Evolutionary conservation across 2,888 invertebrate genomes (phyloP).

Genomic region (Hypomecis atomaria): DNA sequence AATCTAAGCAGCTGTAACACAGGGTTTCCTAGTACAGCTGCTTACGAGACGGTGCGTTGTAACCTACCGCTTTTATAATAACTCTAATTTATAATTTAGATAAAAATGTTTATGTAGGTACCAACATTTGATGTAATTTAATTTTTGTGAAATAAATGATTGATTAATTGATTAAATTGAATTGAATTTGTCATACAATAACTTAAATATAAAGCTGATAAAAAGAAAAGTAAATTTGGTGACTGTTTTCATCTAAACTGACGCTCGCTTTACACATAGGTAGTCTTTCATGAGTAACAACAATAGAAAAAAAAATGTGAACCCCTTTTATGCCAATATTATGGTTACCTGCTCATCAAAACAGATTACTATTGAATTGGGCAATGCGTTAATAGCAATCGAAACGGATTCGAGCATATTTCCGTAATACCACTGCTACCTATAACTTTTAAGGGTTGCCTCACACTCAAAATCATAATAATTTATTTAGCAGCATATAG

Average conservation of each 20-base stretch:
- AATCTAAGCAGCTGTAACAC: too few relatives aligned
- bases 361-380: constrained; percentile 50
- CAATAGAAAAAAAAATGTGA: constrained; percentile 19
- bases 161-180: too few relatives aligned
- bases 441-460: constrained; percentile 17
- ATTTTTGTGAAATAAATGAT: too few relatives aligned
- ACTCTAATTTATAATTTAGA: too few relatives aligned
- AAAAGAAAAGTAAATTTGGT: neutral
- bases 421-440: constrained; percentile 46
- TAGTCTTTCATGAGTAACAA: constrained; percentile 5
- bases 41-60: too few relatives aligned
- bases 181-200: too few relatives aligned
- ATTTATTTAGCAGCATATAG: too few relatives aligned
- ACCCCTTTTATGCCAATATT: constrained; percentile 31
- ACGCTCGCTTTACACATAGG: neutral
- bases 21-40: too few relatives aligned
- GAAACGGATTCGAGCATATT: constrained; percentile 63
- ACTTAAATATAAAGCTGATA: too few relatives aligned
- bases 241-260: neutral
- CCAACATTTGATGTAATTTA: too few relatives aligned
- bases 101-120: too few relatives aligned
- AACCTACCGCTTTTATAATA: too few relatives aligned
- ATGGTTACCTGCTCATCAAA: constrained; percentile 38
- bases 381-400: constrained; percentile 38
- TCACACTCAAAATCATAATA: neutral